Evolutionary conservation across 53 echinoderm and acorn worm genomes (phyloP).

Genomic region (Glandiceps talaboti): DNA sequence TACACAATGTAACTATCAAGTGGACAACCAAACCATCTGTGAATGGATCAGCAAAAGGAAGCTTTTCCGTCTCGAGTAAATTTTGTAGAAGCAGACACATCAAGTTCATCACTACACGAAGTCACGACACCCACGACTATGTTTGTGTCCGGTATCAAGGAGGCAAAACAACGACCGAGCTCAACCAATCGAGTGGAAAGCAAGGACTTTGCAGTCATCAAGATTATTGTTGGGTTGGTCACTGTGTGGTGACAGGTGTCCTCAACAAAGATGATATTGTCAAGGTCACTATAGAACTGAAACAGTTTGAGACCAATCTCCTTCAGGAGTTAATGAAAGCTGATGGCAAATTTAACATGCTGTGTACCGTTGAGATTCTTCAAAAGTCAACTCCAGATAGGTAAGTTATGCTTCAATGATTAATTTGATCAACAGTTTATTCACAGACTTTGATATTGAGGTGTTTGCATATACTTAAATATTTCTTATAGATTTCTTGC

Average conservation of each 20-base stretch:
- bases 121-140: not conserved
- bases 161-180: no score
- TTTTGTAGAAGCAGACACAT: conserved; percentile 33
- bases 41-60: conserved; percentile 7
- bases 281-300: not conserved
- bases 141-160: not conserved
- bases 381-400: conserved; percentile 58
- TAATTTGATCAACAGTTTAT: no score
- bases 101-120: conserved; percentile 14
- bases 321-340: not conserved
- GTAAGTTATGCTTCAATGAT: no score
- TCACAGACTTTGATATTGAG: no score
- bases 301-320: not conserved
- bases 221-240: not conserved
- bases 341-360: not conserved
- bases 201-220: not conserved
- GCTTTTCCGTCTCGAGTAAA: conserved; percentile 14
- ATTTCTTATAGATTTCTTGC: no score
- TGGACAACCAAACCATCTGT: not conserved
- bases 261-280: not conserved
- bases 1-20: not conserved
- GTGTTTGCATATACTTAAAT: no score
- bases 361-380: conserved; percentile 72
- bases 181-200: not conserved
- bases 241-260: not conserved